Base-by-base conservation (phyloP, 2,113 vertebrate genomes). In the Hiodon tergisus region DNA sequence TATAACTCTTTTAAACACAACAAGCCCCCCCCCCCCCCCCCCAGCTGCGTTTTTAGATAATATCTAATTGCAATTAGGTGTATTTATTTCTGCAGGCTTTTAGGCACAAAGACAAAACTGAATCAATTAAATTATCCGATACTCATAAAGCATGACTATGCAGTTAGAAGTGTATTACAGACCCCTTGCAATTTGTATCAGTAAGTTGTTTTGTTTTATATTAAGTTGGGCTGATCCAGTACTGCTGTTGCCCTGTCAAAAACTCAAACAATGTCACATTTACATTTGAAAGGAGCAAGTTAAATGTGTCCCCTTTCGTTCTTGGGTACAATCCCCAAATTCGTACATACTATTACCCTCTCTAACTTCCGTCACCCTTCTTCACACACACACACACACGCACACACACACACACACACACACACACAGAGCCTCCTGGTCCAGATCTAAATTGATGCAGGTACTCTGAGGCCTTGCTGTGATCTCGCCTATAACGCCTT, bases 371-470 rank as follows among this genome's bases (percentile, higher is more conserved):
- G 48, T 11, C 66, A 5, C 66, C 13, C 50, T 52, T n/a, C 6
- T 11, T 68, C 50, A 68, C 14, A 51, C 47, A 68, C 5, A 47
- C 7, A 2, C 52, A 47, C 48, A 52, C 16, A 68, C 47, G 7
- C 50, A 68, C 4, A n/a, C 3, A 68, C 14, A 9, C 47, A 50
- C 2, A 14, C 50, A n/a, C 66, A 68, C 13, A 47, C 16, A 14
- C 50, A 51, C 11, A 68, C 16, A 51, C 17, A n/a, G 17, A 62
- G 60, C 60, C 10, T 16, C 14, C 60, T 16, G 14, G 4, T 1
- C 60, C 60, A 5, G 46, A 63, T 73, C 63, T 68, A 67, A 68
- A 68, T 51, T 68, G 73, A 75, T 57, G 54, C 14, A 2, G 72
- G 51, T 17, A 17, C n/a, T 46, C 9, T 6, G 63, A 6, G 54